Evolutionary conservation across 2,888 invertebrate genomes (phyloP).

Genomic region (Thyatira batis): DNA sequence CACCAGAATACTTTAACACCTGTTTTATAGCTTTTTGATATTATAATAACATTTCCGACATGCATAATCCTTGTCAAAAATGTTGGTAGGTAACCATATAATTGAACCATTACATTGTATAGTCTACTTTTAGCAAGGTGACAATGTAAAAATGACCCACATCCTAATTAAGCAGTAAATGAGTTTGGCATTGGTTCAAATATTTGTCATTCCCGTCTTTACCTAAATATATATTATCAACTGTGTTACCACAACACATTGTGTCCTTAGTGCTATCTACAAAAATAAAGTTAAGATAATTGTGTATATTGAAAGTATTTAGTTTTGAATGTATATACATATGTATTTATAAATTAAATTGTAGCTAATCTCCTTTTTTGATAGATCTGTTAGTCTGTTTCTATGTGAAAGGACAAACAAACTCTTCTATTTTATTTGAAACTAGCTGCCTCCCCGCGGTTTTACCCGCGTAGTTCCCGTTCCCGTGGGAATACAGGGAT

Average conservation of each 20-base stretch:
- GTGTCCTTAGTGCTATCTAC: neutral
- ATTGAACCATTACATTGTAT: neutral
- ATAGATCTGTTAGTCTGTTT: no score
- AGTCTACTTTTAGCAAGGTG: conserved; percentile 1
- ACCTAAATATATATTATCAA: neutral
- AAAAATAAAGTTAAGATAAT: neutral
- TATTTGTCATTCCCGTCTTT: neutral
- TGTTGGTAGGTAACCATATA: neutral
- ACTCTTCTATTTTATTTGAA: no score
- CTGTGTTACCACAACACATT: neutral
- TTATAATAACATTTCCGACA: no score
- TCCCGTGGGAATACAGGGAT: no score
- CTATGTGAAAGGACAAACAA: no score
- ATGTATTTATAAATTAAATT: no score
- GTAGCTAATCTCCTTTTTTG: no score
- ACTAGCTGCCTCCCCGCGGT: no score
- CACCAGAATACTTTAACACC: no score
- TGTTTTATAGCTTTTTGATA: no score
- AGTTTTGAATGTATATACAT: neutral
- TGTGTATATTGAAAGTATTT: neutral
- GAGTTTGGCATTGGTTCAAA: conserved; percentile 14
- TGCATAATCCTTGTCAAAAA: neutral
- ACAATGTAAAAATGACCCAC: neutral
- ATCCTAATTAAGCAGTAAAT: conserved; percentile 4
- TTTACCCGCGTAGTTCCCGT: no score